Base-by-base conservation (phyloP, 2,113 vertebrate species). In the Otolemur garnettii region DNA sequence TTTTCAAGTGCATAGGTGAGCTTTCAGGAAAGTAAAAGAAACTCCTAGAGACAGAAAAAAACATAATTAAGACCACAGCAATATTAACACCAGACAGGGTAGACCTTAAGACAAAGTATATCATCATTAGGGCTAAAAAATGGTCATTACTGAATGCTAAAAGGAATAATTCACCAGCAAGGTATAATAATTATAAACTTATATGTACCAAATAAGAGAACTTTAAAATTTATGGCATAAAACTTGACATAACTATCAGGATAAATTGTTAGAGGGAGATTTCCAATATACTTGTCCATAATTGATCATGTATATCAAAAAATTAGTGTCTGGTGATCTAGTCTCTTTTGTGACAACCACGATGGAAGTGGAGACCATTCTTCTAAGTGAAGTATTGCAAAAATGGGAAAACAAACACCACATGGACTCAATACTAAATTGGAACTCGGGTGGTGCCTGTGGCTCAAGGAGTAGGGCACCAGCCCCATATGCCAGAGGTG, bases 181-280 rank as follows among this genome's bases (percentile, higher is more conserved):
- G 59, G 89, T 69, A 66, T 42, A 91, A 87, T 74, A 62, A 62
- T 62, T 62, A 24, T 62, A 90, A 57, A 13, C 62, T 24, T 62
- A 83, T 22, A 53, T 71, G 24, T 12, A 77, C 88, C 42, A 78
- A 81, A 77, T 94, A 87, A 77, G 7, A 91, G 38, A 79, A 7
- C 7, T 94, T 94, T 96, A 94, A 95, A 95, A 45, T 59, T 84
- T 89, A 60, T 94, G 86, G 83, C 94, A 30, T 14, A 93, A 85
- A 96, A 96, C 45, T 64, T 62, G 80, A 92, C 7, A 13, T 80
- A 92, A 85, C 22, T 72, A 60, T 17, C 74, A 84, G 72, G 59
- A 69, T 68, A 86, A 94, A 88, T 45, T 57, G n/a, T 60, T 84
- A 87, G 38, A 93, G 24, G 85, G 75, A 74, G 62, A 74, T 84